Evolutionary conservation across 2,888 invertebrate genomes (phyloP), one percentile per base, ranked within the genome.

Genomic region (Oeneis ivallda): DNA sequence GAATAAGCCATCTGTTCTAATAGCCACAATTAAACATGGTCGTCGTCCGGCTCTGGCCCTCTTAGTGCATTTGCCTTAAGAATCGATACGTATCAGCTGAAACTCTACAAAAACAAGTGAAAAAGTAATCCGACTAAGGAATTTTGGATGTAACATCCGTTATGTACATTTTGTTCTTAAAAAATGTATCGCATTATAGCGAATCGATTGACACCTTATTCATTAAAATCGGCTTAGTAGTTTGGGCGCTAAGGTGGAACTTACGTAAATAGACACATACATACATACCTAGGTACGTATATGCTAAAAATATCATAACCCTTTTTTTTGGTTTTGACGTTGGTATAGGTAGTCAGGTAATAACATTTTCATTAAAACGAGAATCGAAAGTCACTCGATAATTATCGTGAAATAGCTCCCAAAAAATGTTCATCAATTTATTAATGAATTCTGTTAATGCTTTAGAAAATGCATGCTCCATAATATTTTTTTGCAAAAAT

Each of bases 1-100:
- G 92, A 91, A 91, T 91, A 92, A 91, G 92, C 91, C 90, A 92
- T 92, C 91, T 90, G 90, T 85, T 87, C 89, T 90, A 91, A 92
- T 92, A 85, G 92, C 82, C 79, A 84, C 91, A 91, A 91, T 92
- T 91, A 92, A 92, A 90, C 90, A 89, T 86, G 87, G 83, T 84
- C 83, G 83, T 84, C 83, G 85, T 83, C 81, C 80, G 80, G 74
- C 69, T 75, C 71, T 77, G 67, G 77, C 78, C 80, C 83, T 75
- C 76, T 75, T 86, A 82, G 81, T 78, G 78, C 79, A 79, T 82
- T 85, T 76, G 81, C 81, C 80, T 84, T 79, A 85, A 86, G 86
- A 84, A 79, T 75, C 74, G 74, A 76, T 77, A 68, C 64, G 19
- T 39, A 57, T 39, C 37, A 47, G n/a, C 49, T 60, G 47, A 39